Percentiles rank a stretch among this genome's conserved stretches.
Evolutionary conservation across 2,888 invertebrate genomes (phyloP).

Genomic region (Hyposoter didymator): DNA sequence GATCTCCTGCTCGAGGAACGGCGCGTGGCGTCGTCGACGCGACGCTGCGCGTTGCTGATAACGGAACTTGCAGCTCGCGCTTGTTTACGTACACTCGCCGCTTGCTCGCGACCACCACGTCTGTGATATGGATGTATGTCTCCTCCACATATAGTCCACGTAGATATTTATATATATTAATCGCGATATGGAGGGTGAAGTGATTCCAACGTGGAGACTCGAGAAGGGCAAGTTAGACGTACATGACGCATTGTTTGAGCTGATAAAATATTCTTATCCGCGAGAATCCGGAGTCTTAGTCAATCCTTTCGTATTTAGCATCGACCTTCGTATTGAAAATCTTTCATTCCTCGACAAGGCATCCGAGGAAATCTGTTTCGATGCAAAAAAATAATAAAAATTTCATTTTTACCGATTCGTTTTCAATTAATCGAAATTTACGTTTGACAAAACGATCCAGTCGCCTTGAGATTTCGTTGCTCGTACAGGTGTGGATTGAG

Average conservation of each 20-base stretch:
- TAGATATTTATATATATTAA: background rate
- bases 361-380: background rate
- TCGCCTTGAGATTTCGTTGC: background rate
- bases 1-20: constrained; percentile 52
- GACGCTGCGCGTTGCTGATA: constrained; percentile 84
- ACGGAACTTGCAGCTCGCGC: constrained; percentile 75
- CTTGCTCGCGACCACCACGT: constrained; percentile 62
- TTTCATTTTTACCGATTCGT: background rate
- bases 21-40: constrained; percentile 68
- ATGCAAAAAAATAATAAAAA: background rate
- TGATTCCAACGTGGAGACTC: constrained; percentile 21
- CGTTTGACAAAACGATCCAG: background rate
- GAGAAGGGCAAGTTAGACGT: constrained; percentile 46
- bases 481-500: background rate
- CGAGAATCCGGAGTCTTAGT: constrained; percentile 24
- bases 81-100: constrained; percentile 77
- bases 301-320: background rate
- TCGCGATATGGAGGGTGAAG: constrained; percentile 8
- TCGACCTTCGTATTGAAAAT: background rate
- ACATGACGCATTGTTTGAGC: background rate
- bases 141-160: background rate
- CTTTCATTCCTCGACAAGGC: background rate
- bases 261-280: constrained; percentile 32
- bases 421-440: background rate
- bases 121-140: constrained; percentile 30